Evolutionary conservation across 1,140 invertebrate genomes (phyloP).

Genomic region (Tribolium madens): DNA sequence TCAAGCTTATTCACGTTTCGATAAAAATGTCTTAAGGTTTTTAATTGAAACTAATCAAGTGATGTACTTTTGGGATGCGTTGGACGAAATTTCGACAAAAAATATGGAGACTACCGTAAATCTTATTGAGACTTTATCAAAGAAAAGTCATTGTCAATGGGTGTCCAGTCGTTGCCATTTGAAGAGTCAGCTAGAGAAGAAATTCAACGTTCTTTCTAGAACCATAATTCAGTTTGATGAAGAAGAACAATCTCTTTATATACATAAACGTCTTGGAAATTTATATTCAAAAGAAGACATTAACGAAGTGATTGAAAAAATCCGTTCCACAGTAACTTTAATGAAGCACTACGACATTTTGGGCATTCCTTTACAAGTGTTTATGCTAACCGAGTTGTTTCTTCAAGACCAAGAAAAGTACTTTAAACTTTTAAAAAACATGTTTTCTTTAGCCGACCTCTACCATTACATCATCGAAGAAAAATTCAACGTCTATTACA

Average conservation of each 20-base stretch:
- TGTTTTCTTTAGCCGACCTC: constrained; percentile 17
- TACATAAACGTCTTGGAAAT: not conserved
- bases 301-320: not conserved
- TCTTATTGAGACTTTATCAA: not conserved
- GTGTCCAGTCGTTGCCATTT: not conserved
- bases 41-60: not conserved
- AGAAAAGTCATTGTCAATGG: not conserved
- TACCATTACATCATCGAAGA: constrained; percentile 9
- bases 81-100: not conserved
- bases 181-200: not conserved
- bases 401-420: constrained; percentile 3
- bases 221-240: not conserved
- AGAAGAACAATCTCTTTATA: not conserved
- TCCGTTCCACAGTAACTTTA: not conserved
- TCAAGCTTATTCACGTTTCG: not conserved
- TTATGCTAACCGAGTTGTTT: constrained; percentile 13
- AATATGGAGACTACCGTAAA: not conserved
- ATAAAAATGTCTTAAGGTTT: not conserved
- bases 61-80: not conserved
- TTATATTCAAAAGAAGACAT: not conserved
- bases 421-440: not conserved
- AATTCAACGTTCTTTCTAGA: not conserved
- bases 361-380: constrained; percentile 2
- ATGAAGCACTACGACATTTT: not conserved
- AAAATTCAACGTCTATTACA: constrained; percentile 4